These are phyloP conservation scores for Megalops cyprinoides DNA, from an alignment of 2,797 vertebrate genomes.

Conservation along the genomic window DNA sequence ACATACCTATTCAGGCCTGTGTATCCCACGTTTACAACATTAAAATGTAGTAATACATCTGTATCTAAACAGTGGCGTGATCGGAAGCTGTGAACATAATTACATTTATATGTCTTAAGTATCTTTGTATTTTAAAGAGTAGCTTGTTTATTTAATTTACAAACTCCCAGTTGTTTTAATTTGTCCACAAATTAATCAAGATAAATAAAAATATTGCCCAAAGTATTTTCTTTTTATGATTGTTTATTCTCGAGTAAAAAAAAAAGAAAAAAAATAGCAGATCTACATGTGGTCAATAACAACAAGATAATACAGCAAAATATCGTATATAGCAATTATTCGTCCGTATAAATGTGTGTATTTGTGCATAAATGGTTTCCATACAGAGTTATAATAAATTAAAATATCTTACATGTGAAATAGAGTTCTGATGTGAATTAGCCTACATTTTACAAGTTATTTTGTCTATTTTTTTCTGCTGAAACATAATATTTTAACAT, in stretches of 20 bases:
- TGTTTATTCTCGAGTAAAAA: no score
- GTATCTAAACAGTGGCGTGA: conserved; percentile 14
- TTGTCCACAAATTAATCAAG: not conserved
- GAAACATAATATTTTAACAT: no score
- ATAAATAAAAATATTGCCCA: no score
- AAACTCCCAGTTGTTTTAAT: not conserved
- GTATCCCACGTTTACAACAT: conserved; percentile 29
- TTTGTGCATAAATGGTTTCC: not conserved
- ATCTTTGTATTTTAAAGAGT: not conserved
- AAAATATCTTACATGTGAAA: not conserved
- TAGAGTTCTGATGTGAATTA: not conserved
- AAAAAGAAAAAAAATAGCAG: no score
- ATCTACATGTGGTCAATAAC: no score
- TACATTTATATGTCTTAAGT: conserved; percentile 15
- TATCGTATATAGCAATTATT: not conserved
- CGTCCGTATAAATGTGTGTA: not conserved
- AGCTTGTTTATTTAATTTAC: not conserved
- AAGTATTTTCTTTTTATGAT: no score
- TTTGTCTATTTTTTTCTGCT: no score
- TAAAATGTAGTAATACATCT: conserved; percentile 31
- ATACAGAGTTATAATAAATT: not conserved
- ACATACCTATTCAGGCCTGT: conserved; percentile 41
- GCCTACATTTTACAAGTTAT: no score
- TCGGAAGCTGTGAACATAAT: conserved; percentile 17
- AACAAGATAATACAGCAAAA: no score